Conservation (phyloP, 2,888 invertebrate genomes). For the Tuta absoluta region DNA sequence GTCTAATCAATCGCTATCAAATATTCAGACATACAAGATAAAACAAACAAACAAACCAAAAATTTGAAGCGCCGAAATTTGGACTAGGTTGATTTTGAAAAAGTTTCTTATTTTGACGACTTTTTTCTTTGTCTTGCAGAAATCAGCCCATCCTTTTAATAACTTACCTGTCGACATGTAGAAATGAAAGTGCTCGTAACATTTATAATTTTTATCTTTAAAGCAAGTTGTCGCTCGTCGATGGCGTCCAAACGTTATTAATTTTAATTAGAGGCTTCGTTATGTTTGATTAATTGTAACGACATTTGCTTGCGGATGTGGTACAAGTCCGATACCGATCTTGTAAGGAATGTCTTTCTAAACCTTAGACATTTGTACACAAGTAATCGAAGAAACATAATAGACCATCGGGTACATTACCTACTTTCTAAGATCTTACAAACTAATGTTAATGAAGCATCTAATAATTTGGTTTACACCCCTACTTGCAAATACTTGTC, state of each 20-base stretch:
- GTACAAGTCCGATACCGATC: constrained; percentile 26
- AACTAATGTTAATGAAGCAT: no score
- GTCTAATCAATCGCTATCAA: constrained; percentile 21
- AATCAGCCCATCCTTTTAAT: neutral
- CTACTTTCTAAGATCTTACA: neutral
- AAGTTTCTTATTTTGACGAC: neutral
- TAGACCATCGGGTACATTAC: neutral
- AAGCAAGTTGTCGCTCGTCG: constrained; percentile 24
- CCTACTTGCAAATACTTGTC: no score
- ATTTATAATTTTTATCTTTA: constrained; percentile 21
- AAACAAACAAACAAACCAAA: no score
- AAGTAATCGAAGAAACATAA: neutral
- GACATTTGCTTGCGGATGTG: constrained; percentile 34
- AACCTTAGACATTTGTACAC: neutral
- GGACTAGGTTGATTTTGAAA: neutral
- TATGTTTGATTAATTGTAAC: constrained; percentile 54
- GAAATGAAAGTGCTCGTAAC: constrained; percentile 15
- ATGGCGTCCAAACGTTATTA: constrained; percentile 43
- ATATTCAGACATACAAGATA: neutral
- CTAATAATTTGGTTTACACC: no score
- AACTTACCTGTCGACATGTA: neutral
- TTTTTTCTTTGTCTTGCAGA: neutral
- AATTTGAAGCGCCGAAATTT: no score
- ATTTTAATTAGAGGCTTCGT: constrained; percentile 56
- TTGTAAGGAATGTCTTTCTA: constrained; percentile 11